Evolutionary conservation across 2,888 invertebrate species (phyloP), one percentile per base, ranked within the genome.

Genomic region (Priocnemis perturbator): DNA sequence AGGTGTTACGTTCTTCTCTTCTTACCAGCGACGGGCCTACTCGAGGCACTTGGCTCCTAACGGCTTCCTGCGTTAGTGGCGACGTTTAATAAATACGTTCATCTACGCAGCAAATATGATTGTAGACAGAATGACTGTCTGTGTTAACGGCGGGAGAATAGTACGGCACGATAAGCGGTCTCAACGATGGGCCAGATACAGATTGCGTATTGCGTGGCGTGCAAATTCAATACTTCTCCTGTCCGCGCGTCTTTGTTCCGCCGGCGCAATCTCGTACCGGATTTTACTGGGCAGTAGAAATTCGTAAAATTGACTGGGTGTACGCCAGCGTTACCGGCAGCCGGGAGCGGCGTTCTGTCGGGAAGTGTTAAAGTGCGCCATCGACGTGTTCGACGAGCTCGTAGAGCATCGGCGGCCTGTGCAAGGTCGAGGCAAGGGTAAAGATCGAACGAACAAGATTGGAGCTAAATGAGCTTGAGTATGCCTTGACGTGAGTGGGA

Each of bases 401-500:
- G 3, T 0, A 2, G 50, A 50, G 21, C 37, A 44, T 48, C 48
- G 55, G 17, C 45, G 30, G 17, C 56, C 30, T 23, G 57, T 60
- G 62, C 59, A 53, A 71, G 71, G 60, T 72, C 70, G 78, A 67
- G 71, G 56, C 67, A 61, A 71, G 65, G 66, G 59, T 67, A 71
- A 77, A 76, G 81, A 82, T 83, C 82, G 81, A 82, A 82, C 71
- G 79, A 77, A 77, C 79, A 77, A 81, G 83, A 81, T 78, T 73
- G 75, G 74, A 72, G 72, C 83, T 72, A 78, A 83, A 81, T 74
- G 76, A 83, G 76, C 75, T 64, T 62, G 66, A 76, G 78, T 69
- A 73, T 81, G 67, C 67, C 67, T 37, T 67, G 73, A 72, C 67
- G 69, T 69, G 69, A 67, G 67, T 71, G 64, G 57, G 52, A 15